Evolutionary conservation across 2,888 invertebrate genomes (phyloP), one percentile per base, ranked within the genome.

Genomic region (Mystacides longicornis): DNA sequence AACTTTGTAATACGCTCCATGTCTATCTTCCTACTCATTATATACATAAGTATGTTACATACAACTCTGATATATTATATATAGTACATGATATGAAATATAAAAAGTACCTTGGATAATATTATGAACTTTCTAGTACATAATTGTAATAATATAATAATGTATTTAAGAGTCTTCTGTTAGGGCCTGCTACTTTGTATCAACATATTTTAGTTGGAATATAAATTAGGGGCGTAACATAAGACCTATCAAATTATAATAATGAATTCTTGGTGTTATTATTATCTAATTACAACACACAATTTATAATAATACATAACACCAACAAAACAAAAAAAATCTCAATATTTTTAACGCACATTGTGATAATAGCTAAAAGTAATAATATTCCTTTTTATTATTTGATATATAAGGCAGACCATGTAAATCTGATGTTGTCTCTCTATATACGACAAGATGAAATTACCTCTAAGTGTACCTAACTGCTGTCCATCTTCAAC

Each of bases 321-420:
- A 42, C 56, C 56, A 27, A 31, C 51, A 59, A 56, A n/a, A n/a
- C n/a, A n/a, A n/a, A n/a, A 54, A 50, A 57, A 60, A 58, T 60
- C 60, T 56, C 56, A 59, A 59, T 62, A 62, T 59, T 58, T 61
- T 56, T 60, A n/a, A 62, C 62, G 62, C 62, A 62, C 62, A 62
- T 61, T 62, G 62, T 62, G 62, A 62, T 62, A 62, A 62, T 62
- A 62, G 62, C 60, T 62, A 61, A 60, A 61, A 59, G 52, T 58
- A 55, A 58, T 55, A 54, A 58, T n/a, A n/a, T 60, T 57, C 60
- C 60, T 60, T n/a, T n/a, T n/a, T n/a, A n/a, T n/a, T 56, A 54
- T 57, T 60, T 51, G 60, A 56, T 54, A n/a, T 52, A 49, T 57
- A 57, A 60, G 60, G 58, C 60, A 47, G 52, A 57, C 59, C 59